Base-by-base conservation (phyloP, 2,888 invertebrate genomes). In the Escarpia spicata region DNA sequence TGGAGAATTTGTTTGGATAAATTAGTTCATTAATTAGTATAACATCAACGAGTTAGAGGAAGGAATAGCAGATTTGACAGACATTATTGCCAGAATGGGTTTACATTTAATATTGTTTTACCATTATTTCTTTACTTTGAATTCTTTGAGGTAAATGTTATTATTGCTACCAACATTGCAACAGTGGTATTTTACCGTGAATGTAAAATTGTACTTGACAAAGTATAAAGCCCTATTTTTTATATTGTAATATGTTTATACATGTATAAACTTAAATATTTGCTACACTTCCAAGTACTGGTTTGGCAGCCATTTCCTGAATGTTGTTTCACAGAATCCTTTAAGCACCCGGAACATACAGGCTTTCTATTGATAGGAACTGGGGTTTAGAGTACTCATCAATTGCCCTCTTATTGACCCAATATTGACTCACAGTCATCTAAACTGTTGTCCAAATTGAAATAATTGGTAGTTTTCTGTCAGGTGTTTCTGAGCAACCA, bases 401-500 rank as follows among this genome's bases (percentile, higher is more conserved):
- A 75, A 26, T 26, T 75, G 3, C 75, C 75, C 26, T 75, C 75
- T 75, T 75, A 75, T 26, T 75, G 75, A 75, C 75, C 75, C n/a
- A 19, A 75, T 75, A n/a, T 75, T 3, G 75, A 75, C 26, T 75
- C 75, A 75, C 75, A 75, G 6, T 26, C 75, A 75, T 26, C 75
- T 75, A n/a, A 75, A 19, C 19, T 26, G 26, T 75, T 75, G 26
- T n/a, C 19, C 75, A 26, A 75, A n/a, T 75, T 26, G 75, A 26
- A 75, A 75, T 75, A 75, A 75, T 75, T 75, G 75, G 19, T 26
- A 75, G 6, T 75, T 75, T 75, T 19, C 75, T 26, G 75, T 6
- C 75, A 75, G 75, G 75, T 75, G 75, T 75, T 75, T 75, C n/a
- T 75, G 75, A 75, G 75, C 75, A 75, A 26, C 75, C 75, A 75